A percentile compares a stretch with the other conserved stretches of the same genome.
phyloP scores from a whole-genome alignment of 2,888 invertebrate species.

The Ptychoptera contaminata region DNA sequence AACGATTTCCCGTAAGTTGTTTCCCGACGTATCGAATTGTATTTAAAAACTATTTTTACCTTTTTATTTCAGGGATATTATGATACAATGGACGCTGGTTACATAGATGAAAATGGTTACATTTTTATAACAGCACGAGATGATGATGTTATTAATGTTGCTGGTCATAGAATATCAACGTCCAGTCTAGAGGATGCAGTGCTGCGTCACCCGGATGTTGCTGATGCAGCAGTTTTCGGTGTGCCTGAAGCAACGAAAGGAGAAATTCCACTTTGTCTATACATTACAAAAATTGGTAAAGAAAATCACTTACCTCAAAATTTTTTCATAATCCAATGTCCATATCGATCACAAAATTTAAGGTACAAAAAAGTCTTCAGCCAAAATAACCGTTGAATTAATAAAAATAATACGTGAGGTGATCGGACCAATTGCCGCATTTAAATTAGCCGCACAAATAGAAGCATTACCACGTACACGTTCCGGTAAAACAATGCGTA shows the following conservation, averaged over 20 bases:
- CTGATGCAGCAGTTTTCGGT: conserved; percentile 79
- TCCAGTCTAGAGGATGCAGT: conserved; percentile 83
- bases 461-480: conserved; percentile 73
- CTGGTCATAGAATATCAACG: conserved; percentile 82
- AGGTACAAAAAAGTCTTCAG: conserved; percentile 12
- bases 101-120: conserved; percentile 65
- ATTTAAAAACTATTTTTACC: not conserved
- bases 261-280: conserved; percentile 77
- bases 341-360: too few species aligned
- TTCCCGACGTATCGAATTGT: conserved; percentile 1
- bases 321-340: too few species aligned
- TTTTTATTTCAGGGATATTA: conserved; percentile 31
- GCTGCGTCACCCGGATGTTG: conserved; percentile 67
- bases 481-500: conserved; percentile 60
- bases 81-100: conserved; percentile 92
- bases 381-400: conserved; percentile 27
- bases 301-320: too few species aligned
- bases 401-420: conserved; percentile 28
- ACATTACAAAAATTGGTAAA: conserved; percentile 52
- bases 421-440: conserved; percentile 66
- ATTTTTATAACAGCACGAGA: conserved; percentile 81
- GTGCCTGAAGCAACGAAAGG: conserved; percentile 83
- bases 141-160: conserved; percentile 88
- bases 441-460: conserved; percentile 64
- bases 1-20: conserved; percentile 56